These are phyloP conservation scores for Drosophila orena DNA, from an alignment of 1,140 invertebrate genomes.

Conservation along the genomic window DNA sequence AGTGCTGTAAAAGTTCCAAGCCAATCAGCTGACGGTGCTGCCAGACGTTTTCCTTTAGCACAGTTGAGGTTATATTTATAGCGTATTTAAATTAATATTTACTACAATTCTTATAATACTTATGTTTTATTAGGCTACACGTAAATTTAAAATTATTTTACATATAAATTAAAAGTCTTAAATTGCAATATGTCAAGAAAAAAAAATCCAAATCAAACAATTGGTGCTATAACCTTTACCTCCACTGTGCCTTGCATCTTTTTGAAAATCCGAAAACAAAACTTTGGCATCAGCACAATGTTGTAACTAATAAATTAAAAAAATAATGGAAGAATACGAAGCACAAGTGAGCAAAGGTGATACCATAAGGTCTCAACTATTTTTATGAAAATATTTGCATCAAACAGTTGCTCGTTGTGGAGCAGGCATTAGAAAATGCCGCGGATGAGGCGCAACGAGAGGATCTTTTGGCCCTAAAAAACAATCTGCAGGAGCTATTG, in stretches of 20 bases:
- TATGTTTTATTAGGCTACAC: too few species aligned
- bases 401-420: conserved; percentile 87
- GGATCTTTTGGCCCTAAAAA: conserved; percentile 87
- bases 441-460: conserved; percentile 86
- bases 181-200: background rate
- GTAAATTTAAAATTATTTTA: too few species aligned
- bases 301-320: background rate
- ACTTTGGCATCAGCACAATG: background rate
- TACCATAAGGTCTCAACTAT: background rate
- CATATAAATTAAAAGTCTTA: too few species aligned
- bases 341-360: conserved; percentile 55
- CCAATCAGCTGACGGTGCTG: conserved; percentile 13
- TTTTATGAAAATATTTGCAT: conserved; percentile 14
- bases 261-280: conserved; percentile 2
- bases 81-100: too few species aligned
- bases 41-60: background rate
- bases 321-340: conserved; percentile 69
- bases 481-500: conserved; percentile 88
- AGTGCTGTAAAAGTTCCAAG: conserved; percentile 4
- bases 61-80: background rate
- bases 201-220: background rate
- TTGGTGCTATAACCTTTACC: background rate
- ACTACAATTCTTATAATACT: background rate
- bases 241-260: conserved; percentile 4
- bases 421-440: conserved; percentile 86